These are phyloP conservation scores for Sciurus vulgaris DNA, from an alignment of 2,797 vertebrate species.

Conservation along the genomic window DNA sequence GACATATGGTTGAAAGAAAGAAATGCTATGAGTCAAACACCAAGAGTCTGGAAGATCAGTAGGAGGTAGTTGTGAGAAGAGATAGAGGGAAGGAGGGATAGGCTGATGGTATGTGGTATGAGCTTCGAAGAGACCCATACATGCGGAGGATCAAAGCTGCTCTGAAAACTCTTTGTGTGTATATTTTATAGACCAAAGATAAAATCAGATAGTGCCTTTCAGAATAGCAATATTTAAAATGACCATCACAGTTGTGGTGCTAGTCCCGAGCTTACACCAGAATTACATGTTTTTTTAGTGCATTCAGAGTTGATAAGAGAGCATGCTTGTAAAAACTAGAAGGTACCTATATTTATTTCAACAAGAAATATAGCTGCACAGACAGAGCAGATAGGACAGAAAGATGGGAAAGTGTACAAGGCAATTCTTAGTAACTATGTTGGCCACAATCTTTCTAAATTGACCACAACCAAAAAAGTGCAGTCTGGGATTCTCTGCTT, in stretches of 20 bases:
- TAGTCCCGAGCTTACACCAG: neutral
- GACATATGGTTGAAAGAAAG: neutral
- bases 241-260: neutral
- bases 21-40: neutral
- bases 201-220: slow-evolving; percentile 4
- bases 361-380: slow-evolving; percentile 34
- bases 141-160: neutral
- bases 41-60: neutral
- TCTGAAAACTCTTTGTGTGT: neutral
- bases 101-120: neutral
- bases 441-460: neutral
- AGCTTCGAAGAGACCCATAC: neutral
- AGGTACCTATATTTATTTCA: slow-evolving; percentile 57
- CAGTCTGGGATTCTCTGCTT: neutral
- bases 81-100: accelerated
- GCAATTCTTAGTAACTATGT: too few species aligned
- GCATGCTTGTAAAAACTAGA: slow-evolving; percentile 37
- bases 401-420: neutral
- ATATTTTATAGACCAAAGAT: slow-evolving; percentile 1
- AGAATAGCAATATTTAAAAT: neutral
- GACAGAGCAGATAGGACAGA: neutral
- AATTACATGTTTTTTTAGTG: slow-evolving; percentile 14
- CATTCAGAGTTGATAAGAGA: slow-evolving; percentile 14
- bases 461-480: neutral
- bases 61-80: neutral